Base-by-base conservation (phyloP, 2,888 invertebrate genomes). In the Drosophila merina region DNA sequence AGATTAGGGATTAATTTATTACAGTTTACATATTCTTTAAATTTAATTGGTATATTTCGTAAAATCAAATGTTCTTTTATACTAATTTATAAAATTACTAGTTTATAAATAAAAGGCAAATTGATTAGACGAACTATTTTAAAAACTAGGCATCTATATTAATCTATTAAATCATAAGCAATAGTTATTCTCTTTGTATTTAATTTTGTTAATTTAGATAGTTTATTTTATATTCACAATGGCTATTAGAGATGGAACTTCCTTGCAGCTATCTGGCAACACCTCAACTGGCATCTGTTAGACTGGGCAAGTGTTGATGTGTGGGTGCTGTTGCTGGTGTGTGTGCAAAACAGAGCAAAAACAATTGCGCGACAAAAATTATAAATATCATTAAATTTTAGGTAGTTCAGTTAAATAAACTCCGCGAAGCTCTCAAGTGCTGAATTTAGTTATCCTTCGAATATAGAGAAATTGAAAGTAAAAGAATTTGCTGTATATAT, bases 331-430 rank as follows among this genome's bases (percentile, higher is more conserved):
- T 38, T 31, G 20, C 26, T 47, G 56, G 36, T 28, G 51, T 58
- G 67, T 52, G 64, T 66, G 64, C 64, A 60, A 71, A 69, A 69
- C 69, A 60, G 63, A 66, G 67, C 77, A 74, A 79, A 85, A 82
- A 85, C 79, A 86, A 85, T 75, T 85, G 85, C 85, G 85, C 86
- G 82, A 85, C 57, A 78, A 77, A 73, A 77, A 77, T 49, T 55
- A 52, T 55, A 59, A 64, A 72, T 66, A 77, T 71, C 58, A 75
- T 72, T 70, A 75, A 80, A 77, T 72, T 79, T 56, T 74, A 49
- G 62, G 52, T 71, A 54, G 58, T 42, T 31, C 68, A 64, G 57
- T 56, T 26, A 58, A 68, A 40, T 52, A 44, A 42, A 57, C 31
- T 54, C 20, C 38, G 33, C 47, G n/a, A 14, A 52, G 42, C 36